These are phyloP conservation scores for Drosophila mojavensis DNA, from an alignment of 1,140 invertebrate species.

Conservation along the genomic window DNA sequence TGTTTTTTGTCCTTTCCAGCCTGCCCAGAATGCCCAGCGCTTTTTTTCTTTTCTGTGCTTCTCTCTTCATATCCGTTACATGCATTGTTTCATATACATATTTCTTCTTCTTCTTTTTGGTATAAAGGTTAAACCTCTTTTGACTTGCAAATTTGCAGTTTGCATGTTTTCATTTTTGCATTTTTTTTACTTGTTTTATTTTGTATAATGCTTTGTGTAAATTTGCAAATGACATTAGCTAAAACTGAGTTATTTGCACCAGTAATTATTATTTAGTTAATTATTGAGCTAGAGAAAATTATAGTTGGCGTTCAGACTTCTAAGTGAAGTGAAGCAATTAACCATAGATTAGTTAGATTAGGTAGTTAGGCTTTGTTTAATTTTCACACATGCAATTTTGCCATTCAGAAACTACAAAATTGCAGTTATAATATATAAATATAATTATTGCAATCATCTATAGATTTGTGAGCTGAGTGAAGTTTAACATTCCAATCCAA, in stretches of 20 bases:
- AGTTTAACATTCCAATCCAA: too few species aligned
- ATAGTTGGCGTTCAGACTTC: too few species aligned
- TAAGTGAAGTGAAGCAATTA: too few species aligned
- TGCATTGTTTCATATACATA: neutral
- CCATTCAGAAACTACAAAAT: too few species aligned
- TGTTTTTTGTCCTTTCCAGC: constrained; percentile 19
- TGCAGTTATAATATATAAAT: too few species aligned
- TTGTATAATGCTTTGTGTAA: neutral
- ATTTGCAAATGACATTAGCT: constrained; percentile 1
- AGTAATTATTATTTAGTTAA: too few species aligned
- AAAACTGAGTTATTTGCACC: neutral
- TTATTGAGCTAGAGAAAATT: too few species aligned
- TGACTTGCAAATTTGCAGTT: constrained; percentile 69
- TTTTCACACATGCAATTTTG: too few species aligned
- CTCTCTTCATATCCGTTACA: constrained; percentile 6
- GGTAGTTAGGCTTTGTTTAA: too few species aligned
- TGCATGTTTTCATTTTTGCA: constrained; percentile 13
- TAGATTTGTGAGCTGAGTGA: neutral
- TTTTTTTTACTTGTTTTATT: neutral
- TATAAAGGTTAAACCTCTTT: constrained; percentile 35
- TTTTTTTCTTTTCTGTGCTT: neutral
- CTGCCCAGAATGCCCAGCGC: constrained; percentile 19
- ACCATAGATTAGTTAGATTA: too few species aligned
- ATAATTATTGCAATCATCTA: too few species aligned
- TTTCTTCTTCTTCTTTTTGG: constrained; percentile 4